Base-by-base conservation (phyloP, 2,797 vertebrate species). In the Sus cebifrons region DNA sequence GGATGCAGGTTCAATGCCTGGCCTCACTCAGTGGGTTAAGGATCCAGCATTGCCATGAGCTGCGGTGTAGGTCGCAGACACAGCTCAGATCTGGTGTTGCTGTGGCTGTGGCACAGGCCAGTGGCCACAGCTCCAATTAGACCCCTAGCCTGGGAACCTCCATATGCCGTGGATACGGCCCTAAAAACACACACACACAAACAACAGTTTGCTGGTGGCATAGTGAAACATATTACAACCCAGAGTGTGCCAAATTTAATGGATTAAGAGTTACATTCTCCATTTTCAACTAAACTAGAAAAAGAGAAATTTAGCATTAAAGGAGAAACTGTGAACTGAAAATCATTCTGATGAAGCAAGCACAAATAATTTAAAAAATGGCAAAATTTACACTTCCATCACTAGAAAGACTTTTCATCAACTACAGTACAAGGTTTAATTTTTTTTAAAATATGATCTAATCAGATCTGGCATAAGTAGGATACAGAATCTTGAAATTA, bases 401-500 rank as follows among this genome's bases (percentile, higher is more conserved):
- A 36, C 65, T 74, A 23, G n/a, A 58, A 88, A 89, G 29, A 17
- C 18, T 94, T 44, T 79, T 83, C 54, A 40, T 91, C n/a, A 62
- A 20, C n/a, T 70, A n/a, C 5, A 89, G 44, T 44, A 73, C 36
- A 36, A 36, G 36, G 36, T 4, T 36, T 36, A 87, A 54, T 25
- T 44, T 68, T 70, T 79, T 84, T 7, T 15, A 64, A 40, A 73
- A 70, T 16, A 86, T 65, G 40, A 67, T 40, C 29, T 89, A 83
- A 84, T 94, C 54, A 62, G 5, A 54, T 29, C 65, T 85, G 56
- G 79, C 14, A 25, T 67, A 62, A 92, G 9, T 68, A 62, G 93
- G 40, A 23, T 81, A 74, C 96, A 96, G 27, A 78, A 87, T 67
- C 77, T 94, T 60, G 82, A 93, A 88, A 70, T 87, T 85, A 91